Evolutionary conservation across 1,140 invertebrate species (phyloP), one percentile per base, ranked within the genome.

Genomic region (Tachypleus tridentatus): DNA sequence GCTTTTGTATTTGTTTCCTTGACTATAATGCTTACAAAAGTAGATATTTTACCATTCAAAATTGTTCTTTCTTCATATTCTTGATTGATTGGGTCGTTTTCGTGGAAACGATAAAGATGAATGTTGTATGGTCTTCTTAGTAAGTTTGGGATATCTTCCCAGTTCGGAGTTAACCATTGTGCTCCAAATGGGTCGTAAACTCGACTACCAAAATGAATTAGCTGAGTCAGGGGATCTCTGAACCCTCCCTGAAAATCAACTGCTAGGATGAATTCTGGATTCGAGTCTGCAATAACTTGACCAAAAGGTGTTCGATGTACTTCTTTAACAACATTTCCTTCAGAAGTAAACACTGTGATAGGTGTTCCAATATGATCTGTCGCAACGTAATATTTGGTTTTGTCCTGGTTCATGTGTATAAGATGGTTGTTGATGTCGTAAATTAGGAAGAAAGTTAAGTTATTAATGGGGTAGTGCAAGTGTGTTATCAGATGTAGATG

Each of bases 351-450:
- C 4, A 97, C 85, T 84, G 95, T 91, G 1, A 96, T 81, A 0
- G 95, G 93, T 0, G 93, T 94, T 49, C 93, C 93, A 74, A 89
- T 92, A 73, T 95, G 91, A 78, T 97, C 95, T 3, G 89, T 93
- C 8, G 92, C 92, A 8, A 97, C 88, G 74, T 97, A 97, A 77
- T 94, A 97, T 74, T 93, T 93, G 74, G 91, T 87, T 4, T 89
- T 80, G 70, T 90, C 89, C 4, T 93, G 85, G 81, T 93, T 89
- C 48, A 92, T 89, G 71, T 87, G 93, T 72, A 97, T 91, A 58
- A 97, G 78, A 76, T 91, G 88, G 0, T 91, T 91, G 71, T 87
- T 83, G 67, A 93, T 88, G 71, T 97, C 93, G 74, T 97, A 97
- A 5, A 93, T 85, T 1, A 96, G 76, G 70, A 87, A 85, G 63